Evolutionary conservation across 1,140 invertebrate species (phyloP).

Genomic region (Hyles euphorbiae): DNA sequence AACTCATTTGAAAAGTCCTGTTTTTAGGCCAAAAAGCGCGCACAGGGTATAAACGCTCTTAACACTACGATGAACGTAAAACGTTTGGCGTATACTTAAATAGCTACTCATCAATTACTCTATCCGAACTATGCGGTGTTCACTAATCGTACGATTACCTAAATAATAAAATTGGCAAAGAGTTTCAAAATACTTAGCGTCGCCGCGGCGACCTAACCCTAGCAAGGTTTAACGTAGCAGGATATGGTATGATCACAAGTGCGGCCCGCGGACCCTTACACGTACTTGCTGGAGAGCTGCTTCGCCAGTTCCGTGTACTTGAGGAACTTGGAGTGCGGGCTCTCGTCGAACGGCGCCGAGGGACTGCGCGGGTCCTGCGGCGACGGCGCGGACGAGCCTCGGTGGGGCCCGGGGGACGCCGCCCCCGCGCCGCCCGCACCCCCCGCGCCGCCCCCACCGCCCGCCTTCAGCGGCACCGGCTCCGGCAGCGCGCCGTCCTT

Average conservation of each 20-base stretch:
- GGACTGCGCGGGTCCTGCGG: conserved; percentile 75
- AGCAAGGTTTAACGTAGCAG: conserved; percentile 68
- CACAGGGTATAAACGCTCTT: too few species aligned
- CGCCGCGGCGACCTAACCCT: conserved; percentile 64
- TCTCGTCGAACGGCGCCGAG: conserved; percentile 87
- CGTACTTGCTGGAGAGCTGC: conserved; percentile 96
- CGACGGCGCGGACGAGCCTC: conserved; percentile 72
- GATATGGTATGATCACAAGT: conserved; percentile 76
- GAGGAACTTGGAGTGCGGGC: conserved; percentile 96
- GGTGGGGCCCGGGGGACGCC: conserved; percentile 62
- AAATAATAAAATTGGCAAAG: conserved; percentile 75
- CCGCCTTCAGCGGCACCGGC: conserved; percentile 78
- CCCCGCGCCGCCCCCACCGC: conserved; percentile 48
- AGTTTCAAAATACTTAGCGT: conserved; percentile 74
- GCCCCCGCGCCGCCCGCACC: conserved; percentile 44
- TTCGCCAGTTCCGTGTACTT: conserved; percentile 98
- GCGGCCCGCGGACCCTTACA: conserved; percentile 74
- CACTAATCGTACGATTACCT: conserved; percentile 67
- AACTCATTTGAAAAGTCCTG: too few species aligned
- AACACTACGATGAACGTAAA: conserved; percentile 67
- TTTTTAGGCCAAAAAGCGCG: too few species aligned
- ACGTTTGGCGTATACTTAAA: conserved; percentile 75
- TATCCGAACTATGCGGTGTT: conserved; percentile 71
- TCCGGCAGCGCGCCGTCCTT: conserved; percentile 92
- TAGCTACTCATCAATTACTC: conserved; percentile 71